Evolutionary conservation across 2,888 invertebrate species (phyloP).

Genomic region (Epirrhoe alternata): DNA sequence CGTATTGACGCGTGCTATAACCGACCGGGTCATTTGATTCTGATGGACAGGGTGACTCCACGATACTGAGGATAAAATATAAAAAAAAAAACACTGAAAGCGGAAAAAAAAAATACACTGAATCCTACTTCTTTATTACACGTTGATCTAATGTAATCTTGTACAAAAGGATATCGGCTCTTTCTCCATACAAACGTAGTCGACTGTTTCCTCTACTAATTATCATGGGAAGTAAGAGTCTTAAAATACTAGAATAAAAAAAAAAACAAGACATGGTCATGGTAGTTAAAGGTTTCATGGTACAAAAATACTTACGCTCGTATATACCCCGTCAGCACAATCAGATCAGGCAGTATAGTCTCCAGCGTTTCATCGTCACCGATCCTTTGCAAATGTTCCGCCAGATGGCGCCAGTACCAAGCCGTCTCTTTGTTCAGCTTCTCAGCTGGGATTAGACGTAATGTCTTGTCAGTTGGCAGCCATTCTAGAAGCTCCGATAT

Average conservation of each 20-base stretch:
- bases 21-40: conserved; percentile 67
- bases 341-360: conserved; percentile 88
- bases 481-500: conserved; percentile 80
- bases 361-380: conserved; percentile 85
- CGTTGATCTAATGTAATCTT: too few relatives aligned
- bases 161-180: too few relatives aligned
- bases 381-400: conserved; percentile 74
- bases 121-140: too few relatives aligned
- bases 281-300: background rate
- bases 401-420: conserved; percentile 83
- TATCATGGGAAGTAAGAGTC: too few relatives aligned
- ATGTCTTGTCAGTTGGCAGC: conserved; percentile 73
- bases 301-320: conserved; percentile 87
- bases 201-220: too few relatives aligned
- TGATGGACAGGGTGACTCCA: conserved; percentile 75
- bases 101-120: too few relatives aligned
- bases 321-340: conserved; percentile 90
- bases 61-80: conserved; percentile 61
- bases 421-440: conserved; percentile 78
- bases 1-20: conserved; percentile 82
- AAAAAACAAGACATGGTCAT: too few relatives aligned
- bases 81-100: too few relatives aligned
- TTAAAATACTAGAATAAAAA: background rate
- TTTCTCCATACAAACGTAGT: too few relatives aligned
- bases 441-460: conserved; percentile 76